Conservation (phyloP, 2,113 vertebrate genomes). For the Danio rerio region DNA sequence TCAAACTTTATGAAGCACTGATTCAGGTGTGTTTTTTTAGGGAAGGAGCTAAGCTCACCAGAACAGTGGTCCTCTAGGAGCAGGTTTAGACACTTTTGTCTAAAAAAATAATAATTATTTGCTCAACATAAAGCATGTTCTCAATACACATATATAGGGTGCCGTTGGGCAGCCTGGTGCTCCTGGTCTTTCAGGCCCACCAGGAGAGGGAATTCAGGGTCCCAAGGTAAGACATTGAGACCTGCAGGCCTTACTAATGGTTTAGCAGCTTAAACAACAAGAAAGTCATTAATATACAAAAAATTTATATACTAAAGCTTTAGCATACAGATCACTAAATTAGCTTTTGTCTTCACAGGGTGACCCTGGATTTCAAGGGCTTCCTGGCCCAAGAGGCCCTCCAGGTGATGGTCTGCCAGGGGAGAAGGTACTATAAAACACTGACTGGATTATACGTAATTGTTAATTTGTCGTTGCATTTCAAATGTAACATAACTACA, state of each 20-base stretch:
- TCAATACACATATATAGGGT: slow-evolving; percentile 70
- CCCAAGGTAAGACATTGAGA: slow-evolving; percentile 76
- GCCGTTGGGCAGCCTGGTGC: slow-evolving; percentile 75
- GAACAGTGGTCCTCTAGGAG: too few species aligned
- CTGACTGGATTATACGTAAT: neutral
- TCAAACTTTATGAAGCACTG: too few species aligned
- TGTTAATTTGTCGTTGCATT: too few species aligned
- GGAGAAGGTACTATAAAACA: slow-evolving; percentile 76
- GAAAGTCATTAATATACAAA: neutral
- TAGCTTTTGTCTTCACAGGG: slow-evolving; percentile 72
- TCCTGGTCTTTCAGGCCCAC: slow-evolving; percentile 73
- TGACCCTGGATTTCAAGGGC: slow-evolving; percentile 82
- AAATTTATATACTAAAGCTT: neutral
- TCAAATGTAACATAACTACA: neutral
- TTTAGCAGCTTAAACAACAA: neutral
- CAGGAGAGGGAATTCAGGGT: slow-evolving; percentile 82
- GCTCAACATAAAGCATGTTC: neutral
- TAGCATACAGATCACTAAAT: neutral
- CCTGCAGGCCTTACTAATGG: neutral
- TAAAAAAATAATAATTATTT: too few species aligned
- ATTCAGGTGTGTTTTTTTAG: too few species aligned
- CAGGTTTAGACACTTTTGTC: too few species aligned
- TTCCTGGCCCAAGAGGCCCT: slow-evolving; percentile 78
- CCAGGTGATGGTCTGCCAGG: slow-evolving; percentile 78
- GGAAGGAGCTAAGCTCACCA: too few species aligned